Base-by-base conservation (phyloP, 1,140 invertebrate genomes). In the Nymphalis io region DNA sequence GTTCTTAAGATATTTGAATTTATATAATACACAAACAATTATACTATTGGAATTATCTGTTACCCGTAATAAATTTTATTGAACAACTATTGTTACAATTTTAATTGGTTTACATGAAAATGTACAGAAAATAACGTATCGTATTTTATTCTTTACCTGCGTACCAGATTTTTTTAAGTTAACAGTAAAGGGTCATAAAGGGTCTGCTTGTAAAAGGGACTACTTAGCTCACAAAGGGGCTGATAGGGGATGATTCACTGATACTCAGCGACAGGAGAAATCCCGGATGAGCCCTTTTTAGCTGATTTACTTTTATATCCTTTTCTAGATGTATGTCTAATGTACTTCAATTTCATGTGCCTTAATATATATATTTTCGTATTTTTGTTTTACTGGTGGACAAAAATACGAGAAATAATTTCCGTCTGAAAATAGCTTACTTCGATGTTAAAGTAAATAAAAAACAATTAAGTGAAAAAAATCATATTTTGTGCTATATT, bases 231-330 rank as follows among this genome's bases (percentile, higher is more conserved):
- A 79, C 78, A 78, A 83, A 83, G 76, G 81, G 74, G 75, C 81
- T 82, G 80, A 80, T 85, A 83, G 67, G 79, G 80, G 79, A 81
- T 84, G 76, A 82, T 81, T 78, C 79, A 62, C 68, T 79, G 78
- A 84, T 83, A 79, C 74, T 60, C 79, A 75, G 75, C 76, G 75
- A 84, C 79, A 79, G 77, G 73, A 72, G 68, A 76, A 75, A 82
- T 78, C 71, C 78, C 79, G 72, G 81, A 81, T 85, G 76, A 85
- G 80, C 81, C 79, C 74, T 76, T 68, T 78, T 84, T 83, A 75
- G 71, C 70, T 75, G 74, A 72, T 72, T 72, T 67, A 66, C 70
- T 61, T 71, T 66, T 66, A 57, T 71, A 66, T 69, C 53, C 68
- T 68, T 70, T 53, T 71, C 61, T 60, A 74, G 64, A 68, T 74